Conservation (phyloP, 2,113 vertebrate species). For the Anthoscopus minutus region DNA sequence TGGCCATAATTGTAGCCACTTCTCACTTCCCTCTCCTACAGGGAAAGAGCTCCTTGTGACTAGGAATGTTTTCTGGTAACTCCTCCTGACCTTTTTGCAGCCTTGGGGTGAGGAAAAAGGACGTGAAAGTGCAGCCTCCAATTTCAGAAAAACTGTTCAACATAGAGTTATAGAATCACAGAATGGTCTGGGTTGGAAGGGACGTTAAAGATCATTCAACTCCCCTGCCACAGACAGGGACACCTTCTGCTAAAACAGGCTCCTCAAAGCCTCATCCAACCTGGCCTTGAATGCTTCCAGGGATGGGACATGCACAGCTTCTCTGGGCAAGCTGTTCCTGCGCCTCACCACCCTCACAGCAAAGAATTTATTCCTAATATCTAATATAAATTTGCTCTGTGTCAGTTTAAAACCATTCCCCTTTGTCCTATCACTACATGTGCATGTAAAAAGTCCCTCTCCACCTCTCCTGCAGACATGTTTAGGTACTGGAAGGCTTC, state of each 20-base stretch:
- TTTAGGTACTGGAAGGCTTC: neutral
- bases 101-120: neutral
- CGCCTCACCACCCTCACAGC: neutral
- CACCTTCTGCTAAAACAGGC: neutral
- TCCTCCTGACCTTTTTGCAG: neutral
- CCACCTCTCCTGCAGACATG: neutral
- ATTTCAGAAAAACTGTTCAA: neutral
- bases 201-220: neutral
- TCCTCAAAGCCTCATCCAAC: neutral
- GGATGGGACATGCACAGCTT: neutral
- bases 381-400: neutral
- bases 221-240: neutral
- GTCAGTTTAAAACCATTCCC: neutral
- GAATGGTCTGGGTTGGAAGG: neutral
- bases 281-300: neutral
- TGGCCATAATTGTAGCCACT: neutral
- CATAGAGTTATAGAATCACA: neutral
- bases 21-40: neutral
- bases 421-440: neutral
- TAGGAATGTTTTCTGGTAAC: neutral
- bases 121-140: neutral
- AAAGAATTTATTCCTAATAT: neutral
- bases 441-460: neutral
- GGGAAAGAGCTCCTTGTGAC: neutral
- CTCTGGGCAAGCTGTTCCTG: neutral